A percentile compares a stretch with the other conserved stretches of the same genome.
phyloP scores from a whole-genome alignment of 2,797 vertebrate genomes.

The Gorsachius magnificus region DNA sequence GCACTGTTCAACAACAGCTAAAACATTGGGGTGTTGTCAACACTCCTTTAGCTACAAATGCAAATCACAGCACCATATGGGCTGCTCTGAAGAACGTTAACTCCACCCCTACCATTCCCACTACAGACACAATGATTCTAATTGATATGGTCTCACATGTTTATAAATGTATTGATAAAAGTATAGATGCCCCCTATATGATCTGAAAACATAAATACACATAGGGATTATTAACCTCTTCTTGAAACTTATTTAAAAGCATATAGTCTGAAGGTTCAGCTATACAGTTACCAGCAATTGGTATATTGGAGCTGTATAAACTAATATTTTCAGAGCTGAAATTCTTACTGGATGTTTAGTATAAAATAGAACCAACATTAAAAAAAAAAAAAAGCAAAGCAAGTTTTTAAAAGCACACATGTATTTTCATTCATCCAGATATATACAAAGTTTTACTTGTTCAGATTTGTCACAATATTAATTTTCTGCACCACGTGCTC shows the following conservation, averaged over 20 bases:
- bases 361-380: background rate
- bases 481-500: background rate
- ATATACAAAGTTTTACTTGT: background rate
- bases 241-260: background rate
- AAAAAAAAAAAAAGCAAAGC: background rate
- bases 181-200: background rate
- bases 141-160: background rate
- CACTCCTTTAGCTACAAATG: background rate
- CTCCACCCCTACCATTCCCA: rapidly evolving
- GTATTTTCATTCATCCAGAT: background rate
- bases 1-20: background rate
- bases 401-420: background rate
- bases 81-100: background rate
- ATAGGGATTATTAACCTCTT: background rate
- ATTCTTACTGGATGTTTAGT: background rate
- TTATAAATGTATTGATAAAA: background rate
- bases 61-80: background rate
- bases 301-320: background rate
- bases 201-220: background rate
- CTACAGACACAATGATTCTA: background rate
- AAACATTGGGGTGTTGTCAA: background rate
- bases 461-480: background rate
- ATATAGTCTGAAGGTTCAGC: background rate
- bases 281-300: background rate
- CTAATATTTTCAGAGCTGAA: background rate